These are phyloP conservation scores for Asteroscopus sphinx DNA, from an alignment of 2,888 invertebrate species.

Conservation along the genomic window DNA sequence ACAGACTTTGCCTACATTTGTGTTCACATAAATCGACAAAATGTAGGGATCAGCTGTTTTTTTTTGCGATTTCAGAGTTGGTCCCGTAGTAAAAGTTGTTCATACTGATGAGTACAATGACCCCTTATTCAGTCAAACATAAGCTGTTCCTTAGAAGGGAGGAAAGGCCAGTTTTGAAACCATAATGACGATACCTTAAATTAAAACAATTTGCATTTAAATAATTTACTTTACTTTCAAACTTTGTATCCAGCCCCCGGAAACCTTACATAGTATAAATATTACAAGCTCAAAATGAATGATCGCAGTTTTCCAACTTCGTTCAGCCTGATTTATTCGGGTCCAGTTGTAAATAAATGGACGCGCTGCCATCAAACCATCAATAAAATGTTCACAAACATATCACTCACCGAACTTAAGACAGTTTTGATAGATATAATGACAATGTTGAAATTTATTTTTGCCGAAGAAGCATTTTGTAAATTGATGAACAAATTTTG, in stretches of 20 bases:
- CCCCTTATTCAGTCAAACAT: too few species aligned
- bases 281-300: constrained; percentile 70
- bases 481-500: constrained; percentile 52
- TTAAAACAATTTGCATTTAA: constrained; percentile 41
- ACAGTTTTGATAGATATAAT: constrained; percentile 61
- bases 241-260: constrained; percentile 31
- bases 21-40: too few species aligned
- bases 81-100: too few species aligned
- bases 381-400: constrained; percentile 78
- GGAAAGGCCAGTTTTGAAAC: constrained; percentile 6
- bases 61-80: too few species aligned
- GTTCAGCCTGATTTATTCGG: constrained; percentile 73
- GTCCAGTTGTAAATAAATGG: constrained; percentile 76
- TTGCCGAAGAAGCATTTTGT: constrained; percentile 33
- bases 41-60: too few species aligned
- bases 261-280: constrained; percentile 58
- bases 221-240: constrained; percentile 44
- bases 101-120: too few species aligned
- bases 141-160: background rate
- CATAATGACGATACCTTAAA: constrained; percentile 18
- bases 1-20: too few species aligned
- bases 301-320: constrained; percentile 76
- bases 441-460: constrained; percentile 58
- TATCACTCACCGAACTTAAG: constrained; percentile 70
- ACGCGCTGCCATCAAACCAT: constrained; percentile 71